Conservation (phyloP, 1,140 invertebrate species). For the Apis dorsata region DNA sequence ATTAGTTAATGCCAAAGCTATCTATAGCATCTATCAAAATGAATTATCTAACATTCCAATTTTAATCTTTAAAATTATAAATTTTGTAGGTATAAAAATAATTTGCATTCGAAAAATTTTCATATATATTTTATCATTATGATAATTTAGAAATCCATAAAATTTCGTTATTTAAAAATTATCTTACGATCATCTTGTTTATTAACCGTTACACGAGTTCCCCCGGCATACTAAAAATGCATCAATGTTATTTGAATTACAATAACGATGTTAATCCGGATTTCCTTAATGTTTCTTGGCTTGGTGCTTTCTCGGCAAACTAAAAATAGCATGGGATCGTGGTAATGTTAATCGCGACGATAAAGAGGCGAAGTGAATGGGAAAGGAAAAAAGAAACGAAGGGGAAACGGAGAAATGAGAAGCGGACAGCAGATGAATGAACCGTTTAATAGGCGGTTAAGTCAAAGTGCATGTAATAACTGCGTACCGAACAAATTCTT, state of each 20-base stretch:
- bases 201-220: background rate
- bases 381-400: background rate
- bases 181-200: background rate
- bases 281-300: constrained; percentile 15
- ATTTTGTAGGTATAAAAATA: too few species aligned
- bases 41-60: too few species aligned
- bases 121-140: too few species aligned
- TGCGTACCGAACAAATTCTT: constrained; percentile 26
- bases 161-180: background rate
- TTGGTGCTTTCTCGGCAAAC: background rate
- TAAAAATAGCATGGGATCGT: background rate
- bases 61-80: too few species aligned
- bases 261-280: constrained; percentile 15
- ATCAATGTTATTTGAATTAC: constrained; percentile 14
- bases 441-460: constrained; percentile 15
- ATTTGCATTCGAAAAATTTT: too few species aligned
- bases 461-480: constrained; percentile 22
- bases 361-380: background rate
- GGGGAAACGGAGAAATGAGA: background rate
- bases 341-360: background rate
- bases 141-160: background rate
- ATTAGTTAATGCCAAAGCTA: too few species aligned
- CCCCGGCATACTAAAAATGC: background rate
- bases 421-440: background rate
- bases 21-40: too few species aligned